These are phyloP conservation scores for Apis dorsata DNA, from an alignment of 1,140 invertebrate species.

Conservation along the genomic window DNA sequence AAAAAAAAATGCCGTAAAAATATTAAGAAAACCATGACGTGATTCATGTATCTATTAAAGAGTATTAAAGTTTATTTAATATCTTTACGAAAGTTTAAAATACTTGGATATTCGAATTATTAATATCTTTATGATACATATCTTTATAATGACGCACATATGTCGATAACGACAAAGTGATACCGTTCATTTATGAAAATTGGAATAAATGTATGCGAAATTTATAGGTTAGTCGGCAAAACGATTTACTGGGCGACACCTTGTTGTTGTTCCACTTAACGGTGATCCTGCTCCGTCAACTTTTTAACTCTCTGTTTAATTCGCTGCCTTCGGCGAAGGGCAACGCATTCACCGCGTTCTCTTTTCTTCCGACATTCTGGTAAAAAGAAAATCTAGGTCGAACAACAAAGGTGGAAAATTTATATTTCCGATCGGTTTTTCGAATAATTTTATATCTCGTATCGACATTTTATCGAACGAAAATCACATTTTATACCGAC, in stretches of 20 bases:
- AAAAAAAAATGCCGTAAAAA: too few relatives aligned
- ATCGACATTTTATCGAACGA: too few relatives aligned
- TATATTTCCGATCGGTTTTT: neutral
- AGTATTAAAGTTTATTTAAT: neutral
- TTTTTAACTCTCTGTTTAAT: conserved; percentile 54
- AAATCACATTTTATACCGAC: neutral
- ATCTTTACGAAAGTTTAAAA: neutral
- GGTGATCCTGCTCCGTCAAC: conserved; percentile 52
- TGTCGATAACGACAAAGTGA: neutral
- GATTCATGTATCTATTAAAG: neutral
- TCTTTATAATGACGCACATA: too few relatives aligned
- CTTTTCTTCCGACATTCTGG: neutral
- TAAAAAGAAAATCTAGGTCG: neutral
- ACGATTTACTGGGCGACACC: conserved; percentile 20
- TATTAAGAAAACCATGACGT: too few relatives aligned
- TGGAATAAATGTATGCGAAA: neutral
- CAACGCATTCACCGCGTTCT: conserved; percentile 28
- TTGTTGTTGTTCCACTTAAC: conserved; percentile 55
- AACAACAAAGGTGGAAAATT: neutral
- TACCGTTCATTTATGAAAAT: neutral
- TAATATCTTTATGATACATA: neutral
- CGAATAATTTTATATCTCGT: neutral
- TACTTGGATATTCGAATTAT: neutral
- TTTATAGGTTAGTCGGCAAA: conserved; percentile 45
- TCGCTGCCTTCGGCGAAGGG: conserved; percentile 49